A percentile compares a stretch with the other conserved stretches of the same genome.
These are phyloP conservation scores for Anneissia japonica DNA, from an alignment of 35 echinoderm and acorn worm genomes.

Conservation along the genomic window DNA sequence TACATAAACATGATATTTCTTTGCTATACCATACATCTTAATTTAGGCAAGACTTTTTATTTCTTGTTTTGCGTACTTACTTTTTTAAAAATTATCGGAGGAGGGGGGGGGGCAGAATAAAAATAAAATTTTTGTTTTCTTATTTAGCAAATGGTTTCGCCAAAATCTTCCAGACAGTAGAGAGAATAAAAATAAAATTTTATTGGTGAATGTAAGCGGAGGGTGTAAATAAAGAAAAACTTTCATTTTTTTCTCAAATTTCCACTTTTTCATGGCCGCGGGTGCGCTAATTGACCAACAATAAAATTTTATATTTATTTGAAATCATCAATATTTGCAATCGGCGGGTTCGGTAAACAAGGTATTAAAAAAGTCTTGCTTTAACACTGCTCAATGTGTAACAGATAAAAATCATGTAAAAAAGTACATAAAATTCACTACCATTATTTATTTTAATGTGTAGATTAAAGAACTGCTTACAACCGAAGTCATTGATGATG, in stretches of 20 bases:
- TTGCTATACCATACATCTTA: too few species aligned
- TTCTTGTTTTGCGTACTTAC: too few species aligned
- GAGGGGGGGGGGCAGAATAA: too few species aligned
- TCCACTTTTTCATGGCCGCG: too few species aligned
- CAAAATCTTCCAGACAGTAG: too few species aligned
- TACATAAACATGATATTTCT: too few species aligned
- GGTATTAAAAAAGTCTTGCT: background rate
- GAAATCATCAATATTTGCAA: background rate
- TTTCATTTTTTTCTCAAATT: too few species aligned
- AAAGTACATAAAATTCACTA: background rate
- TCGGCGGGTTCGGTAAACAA: background rate
- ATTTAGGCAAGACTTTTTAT: too few species aligned
- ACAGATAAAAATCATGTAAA: background rate
- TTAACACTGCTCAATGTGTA: background rate
- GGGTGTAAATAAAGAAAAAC: background rate
- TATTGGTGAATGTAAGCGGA: background rate
- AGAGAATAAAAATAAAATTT: too few species aligned
- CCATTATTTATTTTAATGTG: slow-evolving; percentile 3
- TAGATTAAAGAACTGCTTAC: slow-evolving; percentile 51
- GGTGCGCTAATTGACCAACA: background rate
- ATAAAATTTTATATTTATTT: background rate
- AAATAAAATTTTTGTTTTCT: too few species aligned
- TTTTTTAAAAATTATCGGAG: too few species aligned
- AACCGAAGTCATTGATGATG: slow-evolving; percentile 47
- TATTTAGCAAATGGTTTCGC: too few species aligned